Conservation (phyloP, 2,888 invertebrate genomes). For the Drosophila colorata region DNA sequence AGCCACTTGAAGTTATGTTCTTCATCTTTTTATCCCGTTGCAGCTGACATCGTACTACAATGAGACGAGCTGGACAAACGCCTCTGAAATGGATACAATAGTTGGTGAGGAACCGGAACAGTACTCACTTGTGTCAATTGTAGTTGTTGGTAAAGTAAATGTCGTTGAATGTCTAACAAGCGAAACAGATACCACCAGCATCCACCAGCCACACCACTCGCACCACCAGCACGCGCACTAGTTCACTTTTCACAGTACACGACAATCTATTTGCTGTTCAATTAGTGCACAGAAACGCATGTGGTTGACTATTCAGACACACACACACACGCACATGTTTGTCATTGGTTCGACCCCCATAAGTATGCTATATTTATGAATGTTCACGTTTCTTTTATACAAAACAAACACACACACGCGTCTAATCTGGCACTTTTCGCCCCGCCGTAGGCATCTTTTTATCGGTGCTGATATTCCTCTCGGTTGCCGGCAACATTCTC, state of each 20-base stretch:
- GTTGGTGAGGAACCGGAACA: constrained; percentile 90
- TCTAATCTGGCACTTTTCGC: constrained; percentile 48
- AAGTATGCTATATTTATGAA: constrained; percentile 67
- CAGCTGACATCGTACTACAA: constrained; percentile 85
- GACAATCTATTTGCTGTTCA: constrained; percentile 55
- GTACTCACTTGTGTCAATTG: constrained; percentile 91
- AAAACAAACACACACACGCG: constrained; percentile 18
- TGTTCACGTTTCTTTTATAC: constrained; percentile 44
- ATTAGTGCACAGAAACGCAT: constrained; percentile 49
- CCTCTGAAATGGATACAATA: constrained; percentile 84
- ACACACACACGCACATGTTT: constrained; percentile 5
- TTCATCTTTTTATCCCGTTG: constrained; percentile 22
- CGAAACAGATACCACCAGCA: constrained; percentile 43
- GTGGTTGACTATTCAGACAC: constrained; percentile 35
- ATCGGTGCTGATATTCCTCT: constrained; percentile 95
- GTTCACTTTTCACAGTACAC: constrained; percentile 28
- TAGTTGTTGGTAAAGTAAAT: constrained; percentile 90
- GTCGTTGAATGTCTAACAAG: constrained; percentile 83
- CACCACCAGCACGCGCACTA: constrained; percentile 11
- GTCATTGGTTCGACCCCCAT: constrained; percentile 43
- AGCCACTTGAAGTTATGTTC: constrained; percentile 15
- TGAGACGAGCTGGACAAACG: constrained; percentile 84
- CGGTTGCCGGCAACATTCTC: constrained; percentile 97
- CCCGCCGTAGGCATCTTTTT: constrained; percentile 91
- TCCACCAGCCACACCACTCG: constrained; percentile 10